Base-by-base conservation (phyloP, 2,113 vertebrate genomes). In the Eulemur rufifrons region DNA sequence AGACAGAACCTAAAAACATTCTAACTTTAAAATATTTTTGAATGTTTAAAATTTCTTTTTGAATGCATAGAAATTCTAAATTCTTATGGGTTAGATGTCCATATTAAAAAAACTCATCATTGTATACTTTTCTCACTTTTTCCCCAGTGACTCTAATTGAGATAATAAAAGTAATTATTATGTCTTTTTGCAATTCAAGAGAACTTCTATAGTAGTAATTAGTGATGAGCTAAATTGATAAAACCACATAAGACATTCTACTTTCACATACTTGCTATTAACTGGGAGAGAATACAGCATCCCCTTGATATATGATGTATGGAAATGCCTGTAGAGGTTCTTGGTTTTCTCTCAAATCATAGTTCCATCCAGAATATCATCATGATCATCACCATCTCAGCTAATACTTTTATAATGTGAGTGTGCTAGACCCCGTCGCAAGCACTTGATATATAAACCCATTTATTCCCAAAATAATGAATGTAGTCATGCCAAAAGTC, bases 1-100 rank as follows among this genome's bases (percentile, higher is more conserved):
- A 92, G 87, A 81, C 5, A 50, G 64, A 88, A 76, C n/a, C 23
- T 86, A 29, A 82, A 86, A 56, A 76, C 20, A 68, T 7, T 7
- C 66, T 93, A 74, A 89, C 56, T 81, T 17, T 12, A 89, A 94
- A 82, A 86, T 86, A 82, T 61, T 68, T 95, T 37, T 52, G 37
- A 81, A 86, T 42, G 17, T 85, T 81, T 84, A 77, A 90, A 84
- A 84, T 29, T 29, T 15, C 10, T 23, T 87, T 86, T 74, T 74
- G 42, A 61, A 90, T 73, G 20, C 17, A 17, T 11, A 56, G 80
- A 61, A 50, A 81, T 95, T 90, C 74, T 68, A 80, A 85, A 47
- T 86, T 85, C 25, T 7, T 74, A 42, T 37, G 47, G 47, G 8
- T 63, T 78, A n/a, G 42, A 37, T 52, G 39, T 32, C 37, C 10